phyloP scores from a whole-genome alignment of 2,888 invertebrate genomes.

The Keiferia lycopersicella region DNA sequence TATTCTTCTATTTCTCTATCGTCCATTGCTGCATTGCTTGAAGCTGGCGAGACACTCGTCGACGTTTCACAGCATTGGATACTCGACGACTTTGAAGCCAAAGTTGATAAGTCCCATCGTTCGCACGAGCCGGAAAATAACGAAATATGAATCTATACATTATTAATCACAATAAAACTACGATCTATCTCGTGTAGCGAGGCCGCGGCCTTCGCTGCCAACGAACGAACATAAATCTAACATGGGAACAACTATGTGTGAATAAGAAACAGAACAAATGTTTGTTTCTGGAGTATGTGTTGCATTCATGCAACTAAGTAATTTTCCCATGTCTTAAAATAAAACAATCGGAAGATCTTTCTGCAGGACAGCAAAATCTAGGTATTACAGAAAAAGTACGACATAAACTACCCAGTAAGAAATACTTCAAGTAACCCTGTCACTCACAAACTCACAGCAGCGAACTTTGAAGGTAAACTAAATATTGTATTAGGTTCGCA shows the following conservation, averaged over 20 bases:
- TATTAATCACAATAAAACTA: constrained; percentile 25
- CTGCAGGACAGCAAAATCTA: too few species aligned
- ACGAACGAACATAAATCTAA: constrained; percentile 16
- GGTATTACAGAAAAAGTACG: too few species aligned
- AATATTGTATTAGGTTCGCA: too few species aligned
- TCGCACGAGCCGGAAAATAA: constrained; percentile 13
- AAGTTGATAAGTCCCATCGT: not conserved
- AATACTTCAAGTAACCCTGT: too few species aligned
- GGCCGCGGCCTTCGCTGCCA: constrained; percentile 13
- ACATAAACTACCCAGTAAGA: too few species aligned
- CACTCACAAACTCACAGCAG: too few species aligned
- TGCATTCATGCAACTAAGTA: not conserved
- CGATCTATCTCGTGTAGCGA: constrained; percentile 17
- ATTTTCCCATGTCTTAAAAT: too few species aligned
- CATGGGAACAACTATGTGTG: not conserved
- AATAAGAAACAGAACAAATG: not conserved
- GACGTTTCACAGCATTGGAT: not conserved
- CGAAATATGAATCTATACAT: constrained; percentile 21
- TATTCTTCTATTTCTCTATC: not conserved
- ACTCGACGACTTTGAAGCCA: not conserved
- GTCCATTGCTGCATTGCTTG: not conserved
- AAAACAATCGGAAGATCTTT: too few species aligned
- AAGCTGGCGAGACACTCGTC: not conserved
- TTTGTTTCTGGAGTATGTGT: not conserved
- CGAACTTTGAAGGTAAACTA: too few species aligned